Base-by-base conservation (phyloP, 2,113 vertebrate species). In the Triplophysa dalaica region DNA sequence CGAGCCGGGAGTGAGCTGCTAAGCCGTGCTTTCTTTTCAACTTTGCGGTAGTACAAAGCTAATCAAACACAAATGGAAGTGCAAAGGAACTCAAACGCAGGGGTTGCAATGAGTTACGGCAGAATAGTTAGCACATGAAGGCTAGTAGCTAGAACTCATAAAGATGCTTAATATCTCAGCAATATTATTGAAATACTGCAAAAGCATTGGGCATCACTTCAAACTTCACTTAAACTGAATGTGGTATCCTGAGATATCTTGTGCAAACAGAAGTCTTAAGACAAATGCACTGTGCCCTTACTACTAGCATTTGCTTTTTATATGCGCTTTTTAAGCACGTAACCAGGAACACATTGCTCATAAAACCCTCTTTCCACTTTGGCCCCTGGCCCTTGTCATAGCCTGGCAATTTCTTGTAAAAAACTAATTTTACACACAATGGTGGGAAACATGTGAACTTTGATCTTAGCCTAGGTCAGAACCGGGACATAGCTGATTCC, bases 401-500 rank as follows among this genome's bases (percentile, higher is more conserved):
- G 69, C 50, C 64, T 56, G 56, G 81, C 65, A 81, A 76, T 60
- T 77, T 83, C 75, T 76, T 81, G 80, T 85, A 85, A 87, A 84
- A 83, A 64, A 67, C 52, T 24, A 80, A 81, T 82, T 61, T 80
- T 79, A 64, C 62, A 66, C 22, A 48, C 52, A 63, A 54, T 80
- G 81, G 82, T 84, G 85, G 83, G 85, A 87, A 87, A 85, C 83
- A 78, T 82, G 65, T 76, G 83, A 84, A 85, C 84, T 86, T 75
- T 86, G 68, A 72, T 79, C 85, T 70, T 61, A n/a, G 65, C 61
- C 48, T 56, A 78, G 79, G 79, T 83, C 83, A 82, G 60, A 82
- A 73, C 62, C 54, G 10, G 81, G 78, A 83, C 82, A 77, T 54
- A 64, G 56, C 29, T 79, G 81, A 83, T 79, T 79, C 22, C 11